Evolutionary conservation across 2,797 vertebrate genomes (phyloP).

Genomic region (Pseudochirops cupreus): DNA sequence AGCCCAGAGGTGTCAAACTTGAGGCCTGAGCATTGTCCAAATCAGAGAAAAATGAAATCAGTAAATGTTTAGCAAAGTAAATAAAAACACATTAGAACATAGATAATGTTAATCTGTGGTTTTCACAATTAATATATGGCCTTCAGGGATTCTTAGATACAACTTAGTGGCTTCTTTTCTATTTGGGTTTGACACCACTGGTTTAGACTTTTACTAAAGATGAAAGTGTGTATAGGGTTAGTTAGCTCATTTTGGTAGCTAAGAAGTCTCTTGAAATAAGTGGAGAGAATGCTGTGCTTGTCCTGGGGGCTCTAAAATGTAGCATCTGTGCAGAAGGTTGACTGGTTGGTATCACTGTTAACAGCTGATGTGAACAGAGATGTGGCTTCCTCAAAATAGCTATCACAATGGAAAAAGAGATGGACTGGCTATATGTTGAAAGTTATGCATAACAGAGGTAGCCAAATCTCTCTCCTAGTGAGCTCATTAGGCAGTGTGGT

Average conservation of each 20-base stretch:
- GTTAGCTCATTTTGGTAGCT: background rate
- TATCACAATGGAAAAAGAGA: background rate
- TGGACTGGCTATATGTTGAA: background rate
- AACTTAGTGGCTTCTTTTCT: background rate
- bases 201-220: background rate
- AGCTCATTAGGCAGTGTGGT: no score
- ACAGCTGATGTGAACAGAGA: background rate
- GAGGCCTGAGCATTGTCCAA: background rate
- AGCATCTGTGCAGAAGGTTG: background rate
- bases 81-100: background rate
- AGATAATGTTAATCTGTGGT: background rate
- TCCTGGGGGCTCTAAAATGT: background rate
- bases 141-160: background rate
- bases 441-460: background rate
- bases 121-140: background rate
- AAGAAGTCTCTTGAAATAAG: background rate
- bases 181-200: background rate
- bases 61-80: background rate
- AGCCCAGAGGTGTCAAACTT: background rate
- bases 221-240: background rate
- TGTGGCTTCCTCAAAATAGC: background rate
- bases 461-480: no score
- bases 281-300: background rate
- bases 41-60: background rate
- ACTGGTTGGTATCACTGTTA: background rate